phyloP scores from a whole-genome alignment of 2,113 vertebrate genomes.

The Myodes glareolus region DNA sequence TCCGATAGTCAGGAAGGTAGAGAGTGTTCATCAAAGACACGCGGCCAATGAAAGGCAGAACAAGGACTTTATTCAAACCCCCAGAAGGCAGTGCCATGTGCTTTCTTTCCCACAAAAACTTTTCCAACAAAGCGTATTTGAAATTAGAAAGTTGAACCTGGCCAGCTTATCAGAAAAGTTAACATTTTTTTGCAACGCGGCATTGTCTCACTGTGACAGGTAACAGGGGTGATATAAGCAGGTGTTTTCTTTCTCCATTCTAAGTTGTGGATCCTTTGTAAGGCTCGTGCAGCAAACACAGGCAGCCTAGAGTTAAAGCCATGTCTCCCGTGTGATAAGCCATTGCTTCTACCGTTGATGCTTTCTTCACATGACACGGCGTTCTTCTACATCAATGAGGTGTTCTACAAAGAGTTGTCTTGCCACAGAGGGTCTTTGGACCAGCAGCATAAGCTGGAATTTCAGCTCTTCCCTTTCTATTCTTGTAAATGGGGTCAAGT shows the following conservation, averaged over 20 bases:
- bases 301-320: constrained; percentile 3
- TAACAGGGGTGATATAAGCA: not conserved
- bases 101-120: not conserved
- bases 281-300: not conserved
- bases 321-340: not conserved
- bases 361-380: not conserved
- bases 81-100: not conserved
- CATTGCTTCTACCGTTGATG: not conserved
- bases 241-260: not conserved
- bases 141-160: not conserved
- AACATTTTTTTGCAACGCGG: not conserved
- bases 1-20: not conserved
- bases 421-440: not conserved
- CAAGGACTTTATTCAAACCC: not conserved
- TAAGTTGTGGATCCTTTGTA: not conserved
- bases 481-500: not conserved
- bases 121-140: not conserved
- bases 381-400: not conserved
- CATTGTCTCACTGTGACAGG: not conserved
- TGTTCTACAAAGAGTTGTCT: not conserved
- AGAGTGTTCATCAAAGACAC: not conserved
- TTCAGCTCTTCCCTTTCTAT: not conserved
- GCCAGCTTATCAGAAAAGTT: not conserved
- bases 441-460: not conserved
- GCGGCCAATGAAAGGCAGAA: not conserved